Percentiles rank a stretch among this genome's conserved stretches.
Conservation (phyloP, 2,797 vertebrate genomes). For the Enteromius unitaeniatus region DNA sequence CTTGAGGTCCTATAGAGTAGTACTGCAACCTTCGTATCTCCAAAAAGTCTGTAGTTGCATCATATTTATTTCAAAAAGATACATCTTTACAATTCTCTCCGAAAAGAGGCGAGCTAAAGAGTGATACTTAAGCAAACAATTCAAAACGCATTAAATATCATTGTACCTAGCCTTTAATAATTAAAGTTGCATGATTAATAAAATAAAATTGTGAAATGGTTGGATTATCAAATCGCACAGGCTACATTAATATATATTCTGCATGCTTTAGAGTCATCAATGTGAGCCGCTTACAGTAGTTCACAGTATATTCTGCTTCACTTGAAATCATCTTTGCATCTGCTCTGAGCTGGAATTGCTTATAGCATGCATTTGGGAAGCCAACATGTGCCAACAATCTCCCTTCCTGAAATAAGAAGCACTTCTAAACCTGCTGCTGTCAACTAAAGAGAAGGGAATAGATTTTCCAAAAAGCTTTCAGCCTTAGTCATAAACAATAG, state of each 20-base stretch:
- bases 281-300: background rate
- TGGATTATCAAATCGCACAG: background rate
- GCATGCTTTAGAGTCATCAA: background rate
- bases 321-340: background rate
- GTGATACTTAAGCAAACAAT: too few species aligned
- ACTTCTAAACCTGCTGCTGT: background rate
- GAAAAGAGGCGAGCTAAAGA: too few species aligned
- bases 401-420: conserved; percentile 4
- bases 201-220: background rate
- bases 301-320: background rate
- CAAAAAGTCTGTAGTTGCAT: too few species aligned
- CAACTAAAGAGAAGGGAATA: background rate
- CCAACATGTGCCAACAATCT: background rate
- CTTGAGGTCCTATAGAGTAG: too few species aligned
- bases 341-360: background rate
- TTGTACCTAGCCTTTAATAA: background rate
- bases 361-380: background rate
- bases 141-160: too few species aligned
- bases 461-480: too few species aligned
- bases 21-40: too few species aligned
- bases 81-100: too few species aligned
- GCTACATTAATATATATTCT: background rate
- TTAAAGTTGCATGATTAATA: background rate
- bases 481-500: too few species aligned
- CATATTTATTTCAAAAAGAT: too few species aligned